Percentiles rank a stretch among this genome's conserved stretches.
Evolutionary conservation across 2,888 invertebrate genomes (phyloP).

Genomic region (Lobophora halterata): DNA sequence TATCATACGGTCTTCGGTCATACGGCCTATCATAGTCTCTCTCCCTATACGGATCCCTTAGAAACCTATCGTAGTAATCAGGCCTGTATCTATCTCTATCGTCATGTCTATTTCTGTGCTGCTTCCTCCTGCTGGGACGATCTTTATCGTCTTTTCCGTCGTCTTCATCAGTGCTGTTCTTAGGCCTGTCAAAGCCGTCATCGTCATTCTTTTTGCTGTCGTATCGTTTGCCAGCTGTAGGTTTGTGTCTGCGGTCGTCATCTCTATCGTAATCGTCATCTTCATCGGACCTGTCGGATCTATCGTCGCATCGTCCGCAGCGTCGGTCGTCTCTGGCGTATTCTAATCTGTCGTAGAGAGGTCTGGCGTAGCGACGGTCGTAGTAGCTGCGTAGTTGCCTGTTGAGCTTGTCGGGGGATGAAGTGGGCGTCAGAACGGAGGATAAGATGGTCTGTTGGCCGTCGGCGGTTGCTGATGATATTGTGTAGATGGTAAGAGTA

Average conservation of each 20-base stretch:
- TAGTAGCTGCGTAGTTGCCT: conserved; percentile 67
- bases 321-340: conserved; percentile 39
- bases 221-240: conserved; percentile 58
- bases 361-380: conserved; percentile 56
- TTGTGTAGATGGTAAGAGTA: conserved; percentile 20
- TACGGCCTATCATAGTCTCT: conserved; percentile 51
- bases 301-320: conserved; percentile 58
- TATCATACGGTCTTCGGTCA: conserved; percentile 61
- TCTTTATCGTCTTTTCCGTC: conserved; percentile 62
- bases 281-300: conserved; percentile 40
- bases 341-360: conserved; percentile 48
- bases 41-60: conserved; percentile 64
- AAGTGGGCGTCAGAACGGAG: conserved; percentile 44
- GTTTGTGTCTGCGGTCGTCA: conserved; percentile 53
- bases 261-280: conserved; percentile 55
- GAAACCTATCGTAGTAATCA: conserved; percentile 67
- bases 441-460: conserved; percentile 60
- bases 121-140: conserved; percentile 38
- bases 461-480: conserved; percentile 39
- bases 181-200: conserved; percentile 47
- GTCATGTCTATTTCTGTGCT: conserved; percentile 52
- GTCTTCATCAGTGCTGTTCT: conserved; percentile 59
- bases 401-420: conserved; percentile 40
- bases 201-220: conserved; percentile 54
- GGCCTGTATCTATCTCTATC: conserved; percentile 68